Evolutionary conservation across 2,888 invertebrate species (phyloP), one percentile per base, ranked within the genome.

Genomic region (Cryptosula pallasiana): DNA sequence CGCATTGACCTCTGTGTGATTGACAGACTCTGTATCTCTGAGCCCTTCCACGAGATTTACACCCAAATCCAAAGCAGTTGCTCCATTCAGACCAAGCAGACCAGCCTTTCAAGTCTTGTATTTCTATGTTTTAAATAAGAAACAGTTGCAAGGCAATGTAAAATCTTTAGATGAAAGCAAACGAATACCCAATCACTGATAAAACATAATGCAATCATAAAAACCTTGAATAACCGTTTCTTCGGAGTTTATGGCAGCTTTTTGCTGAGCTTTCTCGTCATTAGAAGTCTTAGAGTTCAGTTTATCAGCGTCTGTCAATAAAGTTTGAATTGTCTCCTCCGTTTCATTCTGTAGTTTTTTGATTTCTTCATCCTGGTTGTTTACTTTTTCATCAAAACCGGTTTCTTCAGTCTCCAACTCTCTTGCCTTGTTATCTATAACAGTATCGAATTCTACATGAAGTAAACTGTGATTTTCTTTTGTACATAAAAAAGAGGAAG

Each of bases 51-150:
- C 13, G 25, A 34, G 63, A 32, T 32, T 63, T 63, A n/a, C 63
- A 63, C 13, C 63, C 63, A 63, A 63, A 63, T 27, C 63, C 63
- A 63, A 23, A 63, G 63, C 63, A 63, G 13, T 20, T 27, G 34
- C 63, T 63, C 63, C 63, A 63, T 29, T 32, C 63, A 5, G 63
- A 63, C 63, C 63, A 63, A 5, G 9, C n/a, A 32, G 63, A 63
- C 63, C 63, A 63, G 32, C 63, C 63, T 5, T 27, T 5, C n/a
- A n/a, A n/a, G n/a, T n/a, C n/a, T n/a, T n/a, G n/a, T n/a, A n/a
- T n/a, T n/a, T n/a, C n/a, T n/a, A n/a, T n/a, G n/a, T n/a, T n/a
- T n/a, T n/a, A n/a, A n/a, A n/a, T n/a, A n/a, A n/a, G n/a, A n/a
- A n/a, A n/a, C n/a, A n/a, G n/a, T n/a, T n/a, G n/a, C n/a, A n/a